Evolutionary conservation across 1,140 invertebrate species (phyloP).

Genomic region (Drosophila ananassae): DNA sequence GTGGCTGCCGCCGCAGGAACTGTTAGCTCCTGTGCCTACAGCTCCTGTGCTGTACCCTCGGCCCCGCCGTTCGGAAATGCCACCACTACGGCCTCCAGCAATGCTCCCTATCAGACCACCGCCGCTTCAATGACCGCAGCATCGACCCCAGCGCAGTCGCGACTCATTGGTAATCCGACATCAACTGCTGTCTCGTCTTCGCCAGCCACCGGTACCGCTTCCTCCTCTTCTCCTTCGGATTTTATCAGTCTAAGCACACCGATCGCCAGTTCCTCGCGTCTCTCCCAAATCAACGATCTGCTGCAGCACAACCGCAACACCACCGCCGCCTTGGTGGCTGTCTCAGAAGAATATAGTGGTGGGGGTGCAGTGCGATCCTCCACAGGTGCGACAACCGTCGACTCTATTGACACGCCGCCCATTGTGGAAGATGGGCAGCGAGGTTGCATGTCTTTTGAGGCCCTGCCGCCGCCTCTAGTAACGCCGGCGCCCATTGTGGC

Average conservation of each 20-base stretch:
- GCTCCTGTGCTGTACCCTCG: constrained; percentile 78
- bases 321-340: constrained; percentile 72
- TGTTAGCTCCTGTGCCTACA: constrained; percentile 48
- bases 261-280: constrained; percentile 70
- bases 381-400: constrained; percentile 28
- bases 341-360: constrained; percentile 62
- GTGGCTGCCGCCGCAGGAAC: constrained; percentile 13
- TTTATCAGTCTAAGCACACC: constrained; percentile 75
- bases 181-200: constrained; percentile 30
- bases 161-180: constrained; percentile 26
- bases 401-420: constrained; percentile 74
- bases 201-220: not conserved
- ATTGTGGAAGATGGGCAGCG: constrained; percentile 70
- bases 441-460: constrained; percentile 66
- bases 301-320: constrained; percentile 80
- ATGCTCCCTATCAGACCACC: constrained; percentile 75
- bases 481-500: constrained; percentile 73
- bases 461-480: constrained; percentile 64
- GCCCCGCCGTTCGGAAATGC: constrained; percentile 74
- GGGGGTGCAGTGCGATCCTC: constrained; percentile 15
- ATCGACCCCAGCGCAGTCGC: constrained; percentile 34
- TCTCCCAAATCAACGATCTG: constrained; percentile 81
- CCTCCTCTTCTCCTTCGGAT: constrained; percentile 11
- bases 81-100: constrained; percentile 75
- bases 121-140: constrained; percentile 50